These are phyloP conservation scores for Cinara cedri DNA, from an alignment of 2,888 invertebrate species.

Conservation along the genomic window DNA sequence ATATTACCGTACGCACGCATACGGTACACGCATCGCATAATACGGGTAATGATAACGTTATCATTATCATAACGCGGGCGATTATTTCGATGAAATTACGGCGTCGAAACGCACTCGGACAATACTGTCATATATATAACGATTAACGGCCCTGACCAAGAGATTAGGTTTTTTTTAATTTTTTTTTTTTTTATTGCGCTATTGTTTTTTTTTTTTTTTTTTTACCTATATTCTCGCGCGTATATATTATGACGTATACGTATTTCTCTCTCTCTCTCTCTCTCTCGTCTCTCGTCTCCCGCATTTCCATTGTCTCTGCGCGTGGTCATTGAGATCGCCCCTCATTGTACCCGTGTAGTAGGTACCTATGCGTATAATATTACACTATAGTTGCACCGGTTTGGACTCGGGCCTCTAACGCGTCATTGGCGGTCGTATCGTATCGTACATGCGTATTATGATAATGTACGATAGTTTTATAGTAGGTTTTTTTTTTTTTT, in stretches of 20 bases:
- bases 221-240: slow-evolving; percentile 30
- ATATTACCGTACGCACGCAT: no score
- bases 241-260: neutral
- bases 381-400: slow-evolving; percentile 31
- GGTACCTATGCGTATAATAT: no score
- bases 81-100: slow-evolving; percentile 53
- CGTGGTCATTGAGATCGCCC: slow-evolving; percentile 51
- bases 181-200: slow-evolving; percentile 2
- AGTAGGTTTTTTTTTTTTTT: neutral
- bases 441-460: no score
- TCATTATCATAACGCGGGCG: slow-evolving; percentile 12
- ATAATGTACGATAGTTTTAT: neutral
- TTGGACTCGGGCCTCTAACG: slow-evolving; percentile 31
- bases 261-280: neutral
- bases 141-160: slow-evolving; percentile 54
- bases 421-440: slow-evolving; percentile 32
- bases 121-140: neutral
- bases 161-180: slow-evolving; percentile 44
- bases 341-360: slow-evolving; percentile 23
- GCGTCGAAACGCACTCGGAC: slow-evolving; percentile 55
- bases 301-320: slow-evolving; percentile 31
- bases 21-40: no score
- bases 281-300: neutral
- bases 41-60: no score
- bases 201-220: slow-evolving; percentile 46